phyloP scores from a whole-genome alignment of 2,113 vertebrate genomes.

The Gopherus flavomarginatus region DNA sequence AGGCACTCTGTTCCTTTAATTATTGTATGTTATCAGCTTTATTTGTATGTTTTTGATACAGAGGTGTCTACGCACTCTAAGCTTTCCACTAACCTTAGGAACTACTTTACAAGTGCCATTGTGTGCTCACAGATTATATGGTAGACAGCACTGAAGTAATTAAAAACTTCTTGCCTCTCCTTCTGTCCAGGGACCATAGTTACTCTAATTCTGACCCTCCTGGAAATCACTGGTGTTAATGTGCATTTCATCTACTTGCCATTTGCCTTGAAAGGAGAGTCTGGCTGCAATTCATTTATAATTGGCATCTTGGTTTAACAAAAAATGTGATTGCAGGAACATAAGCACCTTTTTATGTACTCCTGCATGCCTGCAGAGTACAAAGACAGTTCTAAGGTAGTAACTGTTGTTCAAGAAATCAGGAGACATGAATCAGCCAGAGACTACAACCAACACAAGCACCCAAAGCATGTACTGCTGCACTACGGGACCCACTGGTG shows the following conservation, averaged over 20 bases:
- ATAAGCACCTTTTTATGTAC: not conserved
- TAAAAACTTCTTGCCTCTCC: not conserved
- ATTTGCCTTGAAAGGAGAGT: not conserved
- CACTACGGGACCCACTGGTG: not conserved
- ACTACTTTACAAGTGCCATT: not conserved
- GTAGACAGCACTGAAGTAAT: not conserved
- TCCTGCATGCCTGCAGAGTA: not conserved
- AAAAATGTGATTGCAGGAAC: not conserved
- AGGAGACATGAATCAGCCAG: not conserved
- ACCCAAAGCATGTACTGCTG: not conserved
- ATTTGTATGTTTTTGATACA: not conserved
- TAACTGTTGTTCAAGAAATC: not conserved
- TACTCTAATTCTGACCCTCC: not conserved
- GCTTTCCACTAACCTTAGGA: not conserved
- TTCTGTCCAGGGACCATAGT: not conserved
- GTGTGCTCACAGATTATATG: not conserved
- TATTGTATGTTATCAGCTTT: not conserved
- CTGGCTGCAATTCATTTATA: not conserved
- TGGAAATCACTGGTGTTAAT: not conserved
- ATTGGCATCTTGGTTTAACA: not conserved
- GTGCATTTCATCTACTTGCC: not conserved
- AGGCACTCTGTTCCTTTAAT: not conserved
- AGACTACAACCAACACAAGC: not conserved
- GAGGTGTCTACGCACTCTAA: not conserved
- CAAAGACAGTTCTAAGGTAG: not conserved